A percentile compares a stretch with the other conserved stretches of the same genome.
Evolutionary conservation across 2,113 vertebrate genomes (phyloP).

Genomic region (Phaethornis superciliosus): DNA sequence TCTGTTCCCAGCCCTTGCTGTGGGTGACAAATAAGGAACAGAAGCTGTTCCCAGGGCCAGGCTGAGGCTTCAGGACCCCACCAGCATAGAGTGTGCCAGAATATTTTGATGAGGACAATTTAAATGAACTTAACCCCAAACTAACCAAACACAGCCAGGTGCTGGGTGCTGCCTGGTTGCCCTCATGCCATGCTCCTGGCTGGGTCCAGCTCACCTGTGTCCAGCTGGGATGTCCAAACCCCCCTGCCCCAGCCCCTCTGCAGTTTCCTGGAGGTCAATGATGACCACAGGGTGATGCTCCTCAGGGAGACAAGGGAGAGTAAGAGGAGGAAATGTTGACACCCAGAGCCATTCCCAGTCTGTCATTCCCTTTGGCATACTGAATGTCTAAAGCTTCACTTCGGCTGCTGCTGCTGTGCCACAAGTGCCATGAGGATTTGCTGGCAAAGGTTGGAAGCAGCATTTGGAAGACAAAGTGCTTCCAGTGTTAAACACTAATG

Average conservation of each 20-base stretch:
- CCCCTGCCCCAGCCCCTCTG: background rate
- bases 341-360: background rate
- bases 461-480: slow-evolving; percentile 11
- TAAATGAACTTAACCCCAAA: background rate
- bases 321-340: background rate
- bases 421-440: background rate
- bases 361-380: slow-evolving; percentile 1
- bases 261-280: background rate
- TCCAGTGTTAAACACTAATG: background rate
- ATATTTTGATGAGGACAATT: background rate
- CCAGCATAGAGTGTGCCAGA: background rate
- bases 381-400: background rate
- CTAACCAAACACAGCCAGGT: background rate
- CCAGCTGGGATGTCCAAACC: background rate
- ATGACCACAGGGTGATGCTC: background rate
- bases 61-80: background rate
- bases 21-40: background rate
- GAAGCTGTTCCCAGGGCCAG: background rate
- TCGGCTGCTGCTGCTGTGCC: slow-evolving; percentile 4
- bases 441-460: background rate
- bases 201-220: background rate
- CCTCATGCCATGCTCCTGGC: accelerated
- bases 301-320: background rate
- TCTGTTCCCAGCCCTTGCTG: background rate
- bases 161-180: accelerated